Percentiles rank a stretch among this genome's conserved stretches.
These are phyloP conservation scores for Hydra vulgaris DNA, from an alignment of 30 jellyfish, hydroid and myxozoan genomes.

Conservation along the genomic window DNA sequence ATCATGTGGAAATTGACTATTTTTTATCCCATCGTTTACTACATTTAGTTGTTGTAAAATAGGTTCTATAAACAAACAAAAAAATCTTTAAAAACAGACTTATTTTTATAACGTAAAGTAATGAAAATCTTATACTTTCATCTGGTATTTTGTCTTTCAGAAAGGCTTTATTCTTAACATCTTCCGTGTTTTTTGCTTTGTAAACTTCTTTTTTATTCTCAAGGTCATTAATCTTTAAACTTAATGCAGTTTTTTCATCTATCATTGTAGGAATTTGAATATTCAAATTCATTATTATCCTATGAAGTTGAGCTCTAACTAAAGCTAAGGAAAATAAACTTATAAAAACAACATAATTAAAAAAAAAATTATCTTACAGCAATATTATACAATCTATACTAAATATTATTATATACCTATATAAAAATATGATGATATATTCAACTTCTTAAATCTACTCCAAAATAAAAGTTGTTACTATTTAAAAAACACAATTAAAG, in stretches of 20 bases:
- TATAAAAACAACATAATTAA: no score
- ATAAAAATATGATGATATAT: no score
- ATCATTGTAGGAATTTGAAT: neutral
- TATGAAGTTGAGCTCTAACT: constrained; percentile 2
- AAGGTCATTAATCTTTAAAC: neutral
- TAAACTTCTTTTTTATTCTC: neutral
- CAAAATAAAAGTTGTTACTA: no score
- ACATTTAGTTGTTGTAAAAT: neutral
- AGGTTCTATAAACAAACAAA: neutral
- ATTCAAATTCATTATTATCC: neutral
- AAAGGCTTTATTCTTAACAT: neutral
- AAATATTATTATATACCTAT: no score
- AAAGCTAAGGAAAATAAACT: neutral
- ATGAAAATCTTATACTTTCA: neutral
- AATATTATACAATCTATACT: no score
- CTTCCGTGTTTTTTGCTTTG: neutral
- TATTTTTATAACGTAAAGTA: no score
- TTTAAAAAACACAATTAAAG: no score
- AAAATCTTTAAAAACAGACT: no score
- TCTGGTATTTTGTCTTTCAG: neutral
- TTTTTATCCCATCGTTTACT: neutral
- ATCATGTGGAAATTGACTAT: neutral
- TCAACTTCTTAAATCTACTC: no score
- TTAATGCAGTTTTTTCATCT: neutral
- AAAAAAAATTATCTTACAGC: no score